These are phyloP conservation scores for Xenus cinereus DNA, from an alignment of 2,113 vertebrate species.

Conservation along the genomic window DNA sequence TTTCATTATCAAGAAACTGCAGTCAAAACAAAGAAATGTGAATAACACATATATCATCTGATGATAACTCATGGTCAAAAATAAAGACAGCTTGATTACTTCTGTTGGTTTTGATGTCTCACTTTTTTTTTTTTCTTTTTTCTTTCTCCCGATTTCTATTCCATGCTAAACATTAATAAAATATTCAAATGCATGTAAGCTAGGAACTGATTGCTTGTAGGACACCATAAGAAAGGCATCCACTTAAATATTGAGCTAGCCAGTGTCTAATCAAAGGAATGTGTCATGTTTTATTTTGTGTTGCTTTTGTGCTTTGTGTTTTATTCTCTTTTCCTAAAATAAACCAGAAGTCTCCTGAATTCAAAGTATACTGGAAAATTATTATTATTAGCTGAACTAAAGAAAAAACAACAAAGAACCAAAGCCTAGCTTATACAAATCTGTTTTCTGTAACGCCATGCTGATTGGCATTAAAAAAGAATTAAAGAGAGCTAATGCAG, in stretches of 20 bases:
- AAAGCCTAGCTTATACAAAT: fast-evolving
- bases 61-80: background rate
- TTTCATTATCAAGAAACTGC: background rate
- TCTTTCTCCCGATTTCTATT: background rate
- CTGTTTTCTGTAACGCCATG: background rate
- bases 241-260: background rate
- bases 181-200: background rate
- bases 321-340: background rate
- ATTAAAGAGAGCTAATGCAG: background rate
- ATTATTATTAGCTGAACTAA: background rate
- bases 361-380: background rate
- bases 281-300: background rate
- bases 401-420: background rate
- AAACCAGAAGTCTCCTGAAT: background rate
- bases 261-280: background rate
- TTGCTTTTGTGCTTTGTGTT: background rate
- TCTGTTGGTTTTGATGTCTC: background rate
- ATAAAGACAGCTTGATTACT: background rate
- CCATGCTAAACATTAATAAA: background rate
- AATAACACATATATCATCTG: background rate
- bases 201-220: background rate
- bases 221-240: background rate
- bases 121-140: background rate
- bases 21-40: background rate
- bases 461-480: background rate